phyloP scores from a whole-genome alignment of 2,797 vertebrate genomes.

The Myotis daubentonii region DNA sequence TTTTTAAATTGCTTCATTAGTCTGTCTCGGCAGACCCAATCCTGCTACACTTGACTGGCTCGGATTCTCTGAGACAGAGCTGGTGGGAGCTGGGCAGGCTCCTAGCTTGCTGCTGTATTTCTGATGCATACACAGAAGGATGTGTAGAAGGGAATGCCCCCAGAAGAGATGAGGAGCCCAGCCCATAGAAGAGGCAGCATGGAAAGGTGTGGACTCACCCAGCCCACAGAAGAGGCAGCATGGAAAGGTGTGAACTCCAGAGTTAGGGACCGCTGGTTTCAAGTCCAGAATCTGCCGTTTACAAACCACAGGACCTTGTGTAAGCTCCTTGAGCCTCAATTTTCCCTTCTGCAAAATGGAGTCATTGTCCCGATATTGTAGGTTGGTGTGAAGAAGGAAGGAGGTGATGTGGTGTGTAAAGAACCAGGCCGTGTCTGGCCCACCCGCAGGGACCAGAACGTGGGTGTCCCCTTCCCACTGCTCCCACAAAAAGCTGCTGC shows the following conservation, averaged over 20 bases:
- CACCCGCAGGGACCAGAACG: not conserved
- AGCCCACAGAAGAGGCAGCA: not conserved
- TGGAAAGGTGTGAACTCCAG: not conserved
- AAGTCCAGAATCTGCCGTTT: not conserved
- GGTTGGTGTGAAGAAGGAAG: not conserved
- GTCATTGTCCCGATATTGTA: not conserved
- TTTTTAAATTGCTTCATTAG: conserved; percentile 83
- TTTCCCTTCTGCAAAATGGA: not conserved
- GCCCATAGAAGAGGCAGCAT: not conserved
- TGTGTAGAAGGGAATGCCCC: not conserved
- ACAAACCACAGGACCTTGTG: not conserved
- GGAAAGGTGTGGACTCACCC: no score
- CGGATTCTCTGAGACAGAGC: conserved; percentile 23
- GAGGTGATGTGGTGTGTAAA: fast-evolving
- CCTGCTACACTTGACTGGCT: conserved; percentile 62
- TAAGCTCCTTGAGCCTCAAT: not conserved
- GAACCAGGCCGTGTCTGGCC: not conserved
- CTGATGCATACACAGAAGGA: not conserved
- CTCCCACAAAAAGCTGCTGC: not conserved
- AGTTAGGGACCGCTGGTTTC: not conserved
- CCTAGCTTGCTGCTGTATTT: not conserved
- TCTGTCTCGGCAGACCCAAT: conserved; percentile 67
- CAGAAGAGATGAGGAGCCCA: not conserved
- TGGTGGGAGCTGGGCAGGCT: not conserved
- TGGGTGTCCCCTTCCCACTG: not conserved